Conservation (phyloP, 2,888 invertebrate genomes). For the Graphium colonna region DNA sequence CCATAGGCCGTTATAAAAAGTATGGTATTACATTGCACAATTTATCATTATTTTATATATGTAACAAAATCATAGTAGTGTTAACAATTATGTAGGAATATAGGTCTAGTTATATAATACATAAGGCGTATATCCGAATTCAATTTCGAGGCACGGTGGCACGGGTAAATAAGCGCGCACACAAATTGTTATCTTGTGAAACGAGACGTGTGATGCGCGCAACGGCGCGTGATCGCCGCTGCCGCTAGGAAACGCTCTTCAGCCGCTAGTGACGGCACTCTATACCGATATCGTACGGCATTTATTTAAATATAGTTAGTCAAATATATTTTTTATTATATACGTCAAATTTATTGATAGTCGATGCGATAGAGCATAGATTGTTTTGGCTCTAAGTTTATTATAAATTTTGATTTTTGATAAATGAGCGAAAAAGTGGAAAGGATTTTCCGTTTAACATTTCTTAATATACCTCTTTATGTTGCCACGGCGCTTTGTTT, state of each 20-base stretch:
- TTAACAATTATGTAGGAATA: slow-evolving; percentile 11
- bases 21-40: no score
- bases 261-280: slow-evolving; percentile 53
- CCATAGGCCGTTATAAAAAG: no score
- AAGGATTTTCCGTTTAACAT: no score
- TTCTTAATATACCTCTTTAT: no score
- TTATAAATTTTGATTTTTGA: no score
- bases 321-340: background rate
- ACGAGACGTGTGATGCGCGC: slow-evolving; percentile 77
- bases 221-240: slow-evolving; percentile 72
- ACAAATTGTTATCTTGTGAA: slow-evolving; percentile 80
- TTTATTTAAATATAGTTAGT: slow-evolving; percentile 4
- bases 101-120: slow-evolving; percentile 23
- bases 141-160: slow-evolving; percentile 59
- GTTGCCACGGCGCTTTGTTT: no score
- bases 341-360: background rate
- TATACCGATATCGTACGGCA: slow-evolving; percentile 18
- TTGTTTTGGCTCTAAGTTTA: no score
- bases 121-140: slow-evolving; percentile 39
- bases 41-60: no score
- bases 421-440: no score
- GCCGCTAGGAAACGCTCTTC: slow-evolving; percentile 66
- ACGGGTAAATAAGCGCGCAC: slow-evolving; percentile 73
- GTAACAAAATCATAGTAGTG: no score
- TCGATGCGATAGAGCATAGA: no score